These are phyloP conservation scores for Brachypodius melanocephalos DNA, from an alignment of 2,113 vertebrate genomes.

Conservation along the genomic window DNA sequence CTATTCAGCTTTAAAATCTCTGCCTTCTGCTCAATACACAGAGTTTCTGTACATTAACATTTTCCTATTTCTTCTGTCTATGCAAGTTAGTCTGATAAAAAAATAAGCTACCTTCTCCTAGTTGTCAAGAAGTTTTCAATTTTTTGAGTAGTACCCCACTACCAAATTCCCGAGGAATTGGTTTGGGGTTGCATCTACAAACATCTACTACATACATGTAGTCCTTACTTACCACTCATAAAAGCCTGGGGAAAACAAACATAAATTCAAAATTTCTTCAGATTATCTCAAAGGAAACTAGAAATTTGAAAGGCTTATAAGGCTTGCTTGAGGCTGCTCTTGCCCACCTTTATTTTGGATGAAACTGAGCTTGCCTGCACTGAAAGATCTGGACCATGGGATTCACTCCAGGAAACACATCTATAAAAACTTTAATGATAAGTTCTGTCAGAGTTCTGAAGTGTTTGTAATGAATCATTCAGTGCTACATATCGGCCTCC, in stretches of 20 bases:
- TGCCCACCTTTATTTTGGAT: not conserved
- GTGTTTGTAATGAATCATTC: constrained; percentile 50
- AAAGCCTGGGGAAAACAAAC: not conserved
- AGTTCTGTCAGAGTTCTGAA: constrained; percentile 4
- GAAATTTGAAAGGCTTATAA: not conserved
- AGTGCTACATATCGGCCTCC: not conserved
- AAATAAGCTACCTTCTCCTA: not conserved
- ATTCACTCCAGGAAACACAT: constrained; percentile 19
- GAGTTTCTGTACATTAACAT: not conserved
- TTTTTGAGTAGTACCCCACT: not conserved
- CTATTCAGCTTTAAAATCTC: not conserved
- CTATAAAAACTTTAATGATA: not conserved
- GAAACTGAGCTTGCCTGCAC: not conserved
- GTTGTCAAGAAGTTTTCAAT: not conserved
- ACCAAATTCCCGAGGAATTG: not conserved
- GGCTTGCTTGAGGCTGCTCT: not conserved
- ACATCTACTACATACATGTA: not conserved
- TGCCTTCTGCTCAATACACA: not conserved
- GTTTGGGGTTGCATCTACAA: not conserved
- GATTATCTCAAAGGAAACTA: not conserved
- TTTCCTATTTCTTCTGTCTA: not conserved
- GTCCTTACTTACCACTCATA: not conserved
- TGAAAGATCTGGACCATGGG: not conserved
- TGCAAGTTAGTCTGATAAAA: not conserved
- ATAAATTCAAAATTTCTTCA: not conserved